Percentiles rank a stretch among this genome's conserved stretches.
phyloP scores from a whole-genome alignment of 2,113 vertebrate genomes.

The Leptobrachium leishanense region DNA sequence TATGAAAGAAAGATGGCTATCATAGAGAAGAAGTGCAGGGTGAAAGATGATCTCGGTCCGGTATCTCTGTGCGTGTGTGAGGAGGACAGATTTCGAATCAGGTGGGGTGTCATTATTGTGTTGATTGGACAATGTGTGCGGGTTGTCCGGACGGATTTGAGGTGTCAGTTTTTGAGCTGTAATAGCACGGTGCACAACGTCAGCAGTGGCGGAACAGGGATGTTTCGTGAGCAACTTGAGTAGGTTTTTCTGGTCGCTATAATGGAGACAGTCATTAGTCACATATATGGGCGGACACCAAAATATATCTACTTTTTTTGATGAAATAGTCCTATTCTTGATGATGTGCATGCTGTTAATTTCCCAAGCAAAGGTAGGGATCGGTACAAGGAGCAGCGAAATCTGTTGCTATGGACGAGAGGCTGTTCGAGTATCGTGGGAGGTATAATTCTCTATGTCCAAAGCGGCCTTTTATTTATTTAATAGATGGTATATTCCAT shows the following conservation, averaged over 20 bases:
- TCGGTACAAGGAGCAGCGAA: background rate
- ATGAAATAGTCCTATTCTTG: background rate
- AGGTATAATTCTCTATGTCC: too few species aligned
- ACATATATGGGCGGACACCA: background rate
- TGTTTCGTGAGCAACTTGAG: constrained; percentile 8
- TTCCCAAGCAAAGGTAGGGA: background rate
- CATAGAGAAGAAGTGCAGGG: background rate
- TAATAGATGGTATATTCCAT: too few species aligned
- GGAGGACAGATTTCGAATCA: background rate
- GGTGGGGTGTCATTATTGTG: constrained; percentile 9
- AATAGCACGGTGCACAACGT: background rate
- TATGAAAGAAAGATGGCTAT: background rate
- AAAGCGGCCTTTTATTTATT: too few species aligned
- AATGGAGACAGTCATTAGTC: constrained; percentile 30
- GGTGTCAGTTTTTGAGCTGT: background rate
- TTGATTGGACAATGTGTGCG: background rate
- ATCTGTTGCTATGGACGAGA: too few species aligned
- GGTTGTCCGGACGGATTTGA: background rate
- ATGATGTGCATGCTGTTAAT: background rate
- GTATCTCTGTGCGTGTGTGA: background rate
- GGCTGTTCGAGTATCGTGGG: too few species aligned
- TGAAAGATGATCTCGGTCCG: background rate
- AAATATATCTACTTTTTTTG: background rate
- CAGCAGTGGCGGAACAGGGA: constrained; percentile 10
- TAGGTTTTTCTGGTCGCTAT: constrained; percentile 15